Base-by-base conservation (phyloP, 2,113 vertebrate species). In the Apaloderma vittatum region DNA sequence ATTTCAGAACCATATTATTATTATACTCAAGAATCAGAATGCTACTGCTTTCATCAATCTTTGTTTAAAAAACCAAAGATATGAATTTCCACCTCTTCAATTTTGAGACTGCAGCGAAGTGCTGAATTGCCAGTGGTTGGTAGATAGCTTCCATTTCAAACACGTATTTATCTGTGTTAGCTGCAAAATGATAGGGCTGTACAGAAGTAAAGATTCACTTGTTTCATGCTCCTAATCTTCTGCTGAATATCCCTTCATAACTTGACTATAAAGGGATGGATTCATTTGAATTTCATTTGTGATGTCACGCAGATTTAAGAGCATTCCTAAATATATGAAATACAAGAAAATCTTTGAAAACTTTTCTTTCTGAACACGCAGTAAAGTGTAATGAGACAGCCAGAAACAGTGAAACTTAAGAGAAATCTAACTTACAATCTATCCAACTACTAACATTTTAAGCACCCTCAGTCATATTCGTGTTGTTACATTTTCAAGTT, bases 111-210 rank as follows among this genome's bases (percentile, higher is more conserved):
- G 83, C 68, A 54, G 86, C 6, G 1, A 92, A 82, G 76, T 37
- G 94, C 73, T 13, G 76, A 86, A 86, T 83, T 95, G 92, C 81
- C 92, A 92, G 88, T 87, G 86, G 94, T 96, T 95, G 92, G 88
- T 89, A 93, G 94, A 97, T 61, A 76, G 96, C 73, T 89, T 92
- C 86, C 73, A 43, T 93, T 95, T 97, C 95, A 97, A 97, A 94
- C 92, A 94, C 86, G 11, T 86, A 93, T 90, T 97, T 96, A 97
- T 95, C 92, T 92, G 79, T 77, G 81, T 81, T 78, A 96, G 93
- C 91, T 91, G 73, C 62, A 87, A 86, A 97, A 94, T 89, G 91
- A 97, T 89, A 94, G 88, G 86, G 93, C 94, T 87, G 76, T 70
- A 91, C 46, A 72, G n/a, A 87, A 94, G 68, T 46, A 85, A 95